Percentiles rank a stretch among this genome's conserved stretches.
phyloP scores from a whole-genome alignment of 2,797 vertebrate species.

The Uromys caudimaculatus region DNA sequence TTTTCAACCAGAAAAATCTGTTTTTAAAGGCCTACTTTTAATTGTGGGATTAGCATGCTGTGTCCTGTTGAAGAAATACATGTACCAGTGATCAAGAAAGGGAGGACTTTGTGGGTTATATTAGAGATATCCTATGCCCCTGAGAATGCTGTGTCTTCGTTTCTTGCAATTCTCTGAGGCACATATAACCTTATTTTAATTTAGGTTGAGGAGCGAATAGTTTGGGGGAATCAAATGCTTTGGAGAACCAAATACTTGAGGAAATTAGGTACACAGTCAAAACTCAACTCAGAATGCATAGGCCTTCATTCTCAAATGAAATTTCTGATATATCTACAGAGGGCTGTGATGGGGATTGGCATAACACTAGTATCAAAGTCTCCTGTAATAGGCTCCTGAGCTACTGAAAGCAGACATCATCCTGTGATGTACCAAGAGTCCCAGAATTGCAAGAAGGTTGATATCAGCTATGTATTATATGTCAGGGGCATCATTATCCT shows the following conservation, averaged over 20 bases:
- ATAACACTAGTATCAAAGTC: too few relatives aligned
- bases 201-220: not conserved
- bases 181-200: not conserved
- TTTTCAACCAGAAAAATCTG: constrained; percentile 54
- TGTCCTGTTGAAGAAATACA: constrained; percentile 74
- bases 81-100: constrained; percentile 65
- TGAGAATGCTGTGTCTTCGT: not conserved
- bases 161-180: not conserved
- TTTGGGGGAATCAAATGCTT: not conserved
- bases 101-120: constrained; percentile 9
- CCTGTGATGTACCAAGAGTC: not conserved
- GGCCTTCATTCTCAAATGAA: not conserved
- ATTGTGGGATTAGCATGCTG: constrained; percentile 65
- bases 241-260: not conserved
- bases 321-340: not conserved
- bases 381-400: not conserved
- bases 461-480: too few relatives aligned
- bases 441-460: not conserved
- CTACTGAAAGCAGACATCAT: fast-evolving
- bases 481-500: fast-evolving
- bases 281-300: not conserved
- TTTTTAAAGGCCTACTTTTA: constrained; percentile 67
- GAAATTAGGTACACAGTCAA: not conserved
- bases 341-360: not conserved
- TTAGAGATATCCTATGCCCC: not conserved